phyloP scores from a whole-genome alignment of 1,140 invertebrate species.

The Acromyrmex charruanus region DNA sequence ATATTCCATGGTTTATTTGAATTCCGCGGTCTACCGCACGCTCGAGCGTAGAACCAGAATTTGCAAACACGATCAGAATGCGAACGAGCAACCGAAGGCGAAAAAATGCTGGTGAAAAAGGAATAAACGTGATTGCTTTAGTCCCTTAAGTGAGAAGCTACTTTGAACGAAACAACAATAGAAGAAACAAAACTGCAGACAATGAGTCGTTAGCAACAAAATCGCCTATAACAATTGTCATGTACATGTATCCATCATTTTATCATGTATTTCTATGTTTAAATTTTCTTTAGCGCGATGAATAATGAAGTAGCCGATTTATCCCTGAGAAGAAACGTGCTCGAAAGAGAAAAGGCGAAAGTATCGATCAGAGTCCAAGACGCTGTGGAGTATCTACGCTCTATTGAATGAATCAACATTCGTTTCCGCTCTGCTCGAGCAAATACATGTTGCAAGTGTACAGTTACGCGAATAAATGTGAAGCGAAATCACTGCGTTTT shows the following conservation, averaged over 20 bases:
- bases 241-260: neutral
- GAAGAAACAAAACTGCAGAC: neutral
- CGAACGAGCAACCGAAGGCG: constrained; percentile 52
- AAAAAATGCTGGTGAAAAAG: constrained; percentile 53
- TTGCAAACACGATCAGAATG: constrained; percentile 69
- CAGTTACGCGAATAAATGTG: constrained; percentile 44
- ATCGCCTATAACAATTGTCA: neutral
- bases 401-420: constrained; percentile 75
- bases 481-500: constrained; percentile 60
- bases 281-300: constrained; percentile 15
- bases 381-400: constrained; percentile 43
- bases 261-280: neutral
- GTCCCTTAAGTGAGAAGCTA: constrained; percentile 20
- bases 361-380: constrained; percentile 62
- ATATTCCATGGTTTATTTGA: constrained; percentile 72
- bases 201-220: neutral
- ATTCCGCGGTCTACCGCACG: constrained; percentile 66
- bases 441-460: constrained; percentile 57
- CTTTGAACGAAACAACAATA: constrained; percentile 36
- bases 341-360: constrained; percentile 56
- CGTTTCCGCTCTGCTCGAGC: constrained; percentile 57
- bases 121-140: constrained; percentile 34
- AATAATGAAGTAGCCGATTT: constrained; percentile 50
- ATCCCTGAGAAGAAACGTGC: neutral
- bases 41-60: constrained; percentile 65